Conservation (phyloP, 2,797 vertebrate species). For the Phataginus tetradactyla region DNA sequence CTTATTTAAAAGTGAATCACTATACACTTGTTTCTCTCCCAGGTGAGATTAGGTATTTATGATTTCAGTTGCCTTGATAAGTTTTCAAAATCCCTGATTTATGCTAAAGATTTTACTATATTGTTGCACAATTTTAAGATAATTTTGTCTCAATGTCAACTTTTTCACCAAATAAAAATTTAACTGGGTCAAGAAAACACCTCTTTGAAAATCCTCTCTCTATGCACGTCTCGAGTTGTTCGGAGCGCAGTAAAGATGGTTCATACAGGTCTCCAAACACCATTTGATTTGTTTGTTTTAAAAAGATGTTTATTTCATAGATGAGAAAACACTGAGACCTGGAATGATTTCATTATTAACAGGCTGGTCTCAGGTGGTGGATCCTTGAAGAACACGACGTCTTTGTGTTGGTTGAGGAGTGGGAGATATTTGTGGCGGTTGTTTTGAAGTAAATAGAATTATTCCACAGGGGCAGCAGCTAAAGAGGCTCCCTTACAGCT, state of each 20-base stretch:
- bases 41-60: slow-evolving; percentile 74
- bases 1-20: slow-evolving; percentile 71
- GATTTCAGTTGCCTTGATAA: slow-evolving; percentile 72
- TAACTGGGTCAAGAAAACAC: slow-evolving; percentile 81
- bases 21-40: slow-evolving; percentile 74
- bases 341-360: slow-evolving; percentile 23
- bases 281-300: slow-evolving; percentile 5
- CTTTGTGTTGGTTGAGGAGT: not conserved
- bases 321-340: slow-evolving; percentile 20
- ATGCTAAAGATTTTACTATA: slow-evolving; percentile 80
- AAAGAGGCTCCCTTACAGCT: not conserved
- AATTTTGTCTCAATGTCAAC: slow-evolving; percentile 82
- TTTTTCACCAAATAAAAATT: slow-evolving; percentile 85
- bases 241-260: slow-evolving; percentile 50
- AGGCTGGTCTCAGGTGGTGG: not conserved
- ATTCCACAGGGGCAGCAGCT: not conserved
- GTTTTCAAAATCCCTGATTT: slow-evolving; percentile 73
- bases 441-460: slow-evolving; percentile 31
- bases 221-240: not conserved
- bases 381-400: not conserved
- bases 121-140: slow-evolving; percentile 85
- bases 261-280: not conserved
- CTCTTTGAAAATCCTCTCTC: slow-evolving; percentile 51
- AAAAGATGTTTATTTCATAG: not conserved
- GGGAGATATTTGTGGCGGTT: not conserved